These are phyloP conservation scores for Hesperophylax magnus DNA, from an alignment of 1,140 invertebrate species.

Conservation along the genomic window DNA sequence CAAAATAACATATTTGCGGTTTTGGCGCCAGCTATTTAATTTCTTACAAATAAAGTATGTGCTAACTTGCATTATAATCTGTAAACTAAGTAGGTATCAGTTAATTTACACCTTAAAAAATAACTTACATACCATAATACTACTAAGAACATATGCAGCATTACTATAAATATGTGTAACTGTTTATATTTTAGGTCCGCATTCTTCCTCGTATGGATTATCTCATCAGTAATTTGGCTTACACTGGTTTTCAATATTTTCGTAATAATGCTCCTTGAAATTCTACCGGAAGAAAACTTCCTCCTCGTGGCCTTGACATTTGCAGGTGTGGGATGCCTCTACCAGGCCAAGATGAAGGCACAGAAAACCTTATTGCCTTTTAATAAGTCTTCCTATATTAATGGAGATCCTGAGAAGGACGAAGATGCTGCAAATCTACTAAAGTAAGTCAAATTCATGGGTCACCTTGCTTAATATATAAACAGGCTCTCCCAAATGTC, in stretches of 20 bases:
- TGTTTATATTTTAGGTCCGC: slow-evolving; percentile 68
- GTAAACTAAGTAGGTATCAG: not conserved
- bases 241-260: slow-evolving; percentile 77
- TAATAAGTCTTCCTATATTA: slow-evolving; percentile 63
- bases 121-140: too few species aligned
- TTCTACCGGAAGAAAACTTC: slow-evolving; percentile 78
- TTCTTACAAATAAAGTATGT: not conserved
- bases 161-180: too few species aligned
- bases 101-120: not conserved
- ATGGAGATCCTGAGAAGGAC: slow-evolving; percentile 56
- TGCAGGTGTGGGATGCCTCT: slow-evolving; percentile 72
- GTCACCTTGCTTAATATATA: too few species aligned
- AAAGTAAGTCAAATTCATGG: slow-evolving; percentile 54
- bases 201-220: slow-evolving; percentile 79
- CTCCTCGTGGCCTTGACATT: slow-evolving; percentile 73
- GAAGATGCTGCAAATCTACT: slow-evolving; percentile 27
- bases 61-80: not conserved
- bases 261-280: slow-evolving; percentile 76
- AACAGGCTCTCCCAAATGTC: too few species aligned
- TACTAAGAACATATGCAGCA: too few species aligned
- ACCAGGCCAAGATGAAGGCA: slow-evolving; percentile 71
- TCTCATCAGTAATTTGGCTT: slow-evolving; percentile 74
- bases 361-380: slow-evolving; percentile 61
- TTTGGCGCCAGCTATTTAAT: too few species aligned
- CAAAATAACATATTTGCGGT: too few species aligned